Base-by-base conservation (phyloP, 2,113 vertebrate species). In the Zosterops pallidus region DNA sequence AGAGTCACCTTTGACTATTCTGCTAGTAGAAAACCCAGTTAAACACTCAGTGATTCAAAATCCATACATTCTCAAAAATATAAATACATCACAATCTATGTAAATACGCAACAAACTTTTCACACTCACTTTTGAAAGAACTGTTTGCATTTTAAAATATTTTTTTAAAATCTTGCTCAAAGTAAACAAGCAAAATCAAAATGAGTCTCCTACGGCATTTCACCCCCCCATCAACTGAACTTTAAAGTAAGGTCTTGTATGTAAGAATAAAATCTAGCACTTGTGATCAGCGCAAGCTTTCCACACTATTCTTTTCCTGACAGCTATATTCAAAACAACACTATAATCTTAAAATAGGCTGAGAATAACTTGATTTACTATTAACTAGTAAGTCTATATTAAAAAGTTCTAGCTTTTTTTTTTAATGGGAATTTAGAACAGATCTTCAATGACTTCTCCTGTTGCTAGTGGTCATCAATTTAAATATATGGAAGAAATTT, bases 371-470 rank as follows among this genome's bases (percentile, higher is more conserved):
- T 65, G n/a, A 37, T 63, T 50, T 31, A 41, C 19, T 53, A 20
- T n/a, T 42, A 67, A 28, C 18, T 19, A 65, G 1, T 50, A 62
- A 65, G 29, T 64, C 77, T 78, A 47, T 67, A 93, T 77, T 44
- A 1, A 80, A 75, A 96, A 75, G 41, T 85, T 71, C 19, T 8
- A 89, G 14, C 20, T 53, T 60, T 88, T 96, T 96, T 97, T 89
- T 20, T 94, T 96, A 96, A 82, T n/a, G 2, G 10, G 26, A 92
- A 89, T 92, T 97, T 94, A 94, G 31, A 93, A 80, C n/a, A 46
- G 85, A 83, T 44, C 64, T 82, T 79, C 42, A 49, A 25, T 78
- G 33, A 91, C 91, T 94, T 96, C 52, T 80, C 70, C 70, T 39
- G 13, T 59, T 47, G 90, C n/a, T 71, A 89, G 29, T 67, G 41